Conservation (phyloP, 2,888 invertebrate species). For the Lasioglossum marginatum region DNA sequence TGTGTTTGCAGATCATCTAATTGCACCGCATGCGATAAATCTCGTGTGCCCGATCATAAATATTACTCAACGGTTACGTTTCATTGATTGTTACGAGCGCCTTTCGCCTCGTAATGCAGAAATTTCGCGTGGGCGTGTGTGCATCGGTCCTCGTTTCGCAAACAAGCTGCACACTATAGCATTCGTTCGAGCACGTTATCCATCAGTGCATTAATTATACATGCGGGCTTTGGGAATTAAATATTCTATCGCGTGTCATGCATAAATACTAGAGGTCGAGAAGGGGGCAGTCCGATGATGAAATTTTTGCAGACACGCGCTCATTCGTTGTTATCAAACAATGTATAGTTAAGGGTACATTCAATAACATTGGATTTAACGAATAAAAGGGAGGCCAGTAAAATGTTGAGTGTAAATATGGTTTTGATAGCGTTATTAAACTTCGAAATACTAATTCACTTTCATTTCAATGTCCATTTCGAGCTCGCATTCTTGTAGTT, state of each 20-base stretch:
- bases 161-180: not conserved
- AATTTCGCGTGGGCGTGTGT: not conserved
- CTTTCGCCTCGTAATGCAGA: not conserved
- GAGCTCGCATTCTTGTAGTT: not conserved
- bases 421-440: not conserved
- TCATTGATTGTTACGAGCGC: not conserved
- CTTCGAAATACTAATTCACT: not conserved
- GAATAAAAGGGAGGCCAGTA: not conserved
- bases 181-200: not conserved
- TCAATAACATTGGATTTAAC: not conserved
- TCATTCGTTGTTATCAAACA: not conserved
- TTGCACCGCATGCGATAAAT: not conserved
- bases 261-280: not conserved
- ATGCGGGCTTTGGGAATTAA: not conserved
- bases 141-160: not conserved
- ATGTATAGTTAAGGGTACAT: not conserved
- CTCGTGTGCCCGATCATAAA: not conserved
- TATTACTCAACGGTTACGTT: not conserved
- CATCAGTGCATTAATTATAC: not conserved
- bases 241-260: not conserved
- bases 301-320: not conserved
- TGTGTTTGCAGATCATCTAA: not conserved
- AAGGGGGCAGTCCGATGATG: not conserved
- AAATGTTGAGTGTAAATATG: not conserved
- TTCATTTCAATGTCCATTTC: not conserved